These are phyloP conservation scores for Nothocercus julius DNA, from an alignment of 2,113 vertebrate genomes.

Conservation along the genomic window DNA sequence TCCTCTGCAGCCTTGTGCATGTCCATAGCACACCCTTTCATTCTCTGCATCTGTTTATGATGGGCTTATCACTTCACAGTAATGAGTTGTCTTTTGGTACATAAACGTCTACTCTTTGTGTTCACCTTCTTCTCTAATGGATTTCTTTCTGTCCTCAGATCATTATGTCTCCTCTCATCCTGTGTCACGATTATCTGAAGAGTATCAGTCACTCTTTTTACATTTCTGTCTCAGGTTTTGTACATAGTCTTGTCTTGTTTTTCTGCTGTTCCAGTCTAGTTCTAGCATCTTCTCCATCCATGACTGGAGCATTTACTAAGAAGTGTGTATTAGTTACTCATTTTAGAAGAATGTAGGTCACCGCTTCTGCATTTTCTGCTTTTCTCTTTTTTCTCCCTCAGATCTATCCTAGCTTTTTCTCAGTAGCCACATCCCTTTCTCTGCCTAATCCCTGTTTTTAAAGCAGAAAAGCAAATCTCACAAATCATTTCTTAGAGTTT, in stretches of 20 bases:
- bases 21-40: neutral
- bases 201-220: neutral
- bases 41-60: neutral
- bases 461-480: neutral
- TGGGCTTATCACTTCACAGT: neutral
- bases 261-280: accelerated
- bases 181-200: neutral
- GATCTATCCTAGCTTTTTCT: neutral
- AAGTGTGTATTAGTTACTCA: neutral
- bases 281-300: neutral
- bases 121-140: neutral
- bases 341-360: neutral
- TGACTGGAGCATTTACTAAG: neutral
- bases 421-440: neutral
- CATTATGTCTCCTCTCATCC: neutral
- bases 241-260: neutral
- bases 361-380: neutral
- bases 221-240: accelerated
- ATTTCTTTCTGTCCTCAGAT: neutral
- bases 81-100: neutral
- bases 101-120: neutral
- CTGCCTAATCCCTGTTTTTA: neutral
- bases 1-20: accelerated
- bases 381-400: accelerated
- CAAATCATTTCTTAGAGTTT: neutral